A percentile compares a stretch with the other conserved stretches of the same genome.
phyloP scores from a whole-genome alignment of 1,140 invertebrate genomes.

The Danaus melanippus region DNA sequence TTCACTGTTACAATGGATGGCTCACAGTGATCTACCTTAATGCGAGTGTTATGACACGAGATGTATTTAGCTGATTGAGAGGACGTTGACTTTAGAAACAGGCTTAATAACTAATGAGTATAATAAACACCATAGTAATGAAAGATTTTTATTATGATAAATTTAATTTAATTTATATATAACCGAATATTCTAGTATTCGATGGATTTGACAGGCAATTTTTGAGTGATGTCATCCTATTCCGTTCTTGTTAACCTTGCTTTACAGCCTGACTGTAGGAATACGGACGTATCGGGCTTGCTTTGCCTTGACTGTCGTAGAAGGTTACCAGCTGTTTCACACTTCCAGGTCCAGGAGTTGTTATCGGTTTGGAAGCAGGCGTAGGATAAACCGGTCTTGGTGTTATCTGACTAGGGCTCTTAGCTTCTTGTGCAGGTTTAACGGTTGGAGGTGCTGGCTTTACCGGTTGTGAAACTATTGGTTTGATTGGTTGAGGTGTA shows the following conservation, averaged over 20 bases:
- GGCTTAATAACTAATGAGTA: background rate
- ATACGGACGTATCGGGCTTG: slow-evolving; percentile 53
- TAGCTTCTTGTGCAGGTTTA: slow-evolving; percentile 11
- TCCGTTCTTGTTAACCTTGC: slow-evolving; percentile 36
- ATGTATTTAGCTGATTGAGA: slow-evolving; percentile 36
- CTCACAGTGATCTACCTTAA: slow-evolving; percentile 42
- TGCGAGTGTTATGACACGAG: slow-evolving; percentile 38
- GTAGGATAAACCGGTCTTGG: slow-evolving; percentile 47
- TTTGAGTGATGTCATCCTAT: too few relatives aligned
- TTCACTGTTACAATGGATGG: slow-evolving; percentile 15
- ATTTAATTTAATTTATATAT: too few relatives aligned
- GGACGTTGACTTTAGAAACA: slow-evolving; percentile 30
- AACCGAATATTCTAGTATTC: too few relatives aligned
- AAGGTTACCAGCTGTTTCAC: slow-evolving; percentile 57
- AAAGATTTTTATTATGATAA: too few relatives aligned
- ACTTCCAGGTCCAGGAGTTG: slow-evolving; percentile 56
- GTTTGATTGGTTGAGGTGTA: slow-evolving; percentile 17
- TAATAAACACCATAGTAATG: too few relatives aligned
- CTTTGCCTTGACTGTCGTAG: slow-evolving; percentile 60
- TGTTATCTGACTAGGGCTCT: slow-evolving; percentile 30
- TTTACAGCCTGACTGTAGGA: slow-evolving; percentile 61
- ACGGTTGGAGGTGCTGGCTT: slow-evolving; percentile 8
- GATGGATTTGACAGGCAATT: too few relatives aligned
- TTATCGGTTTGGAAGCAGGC: slow-evolving; percentile 34
- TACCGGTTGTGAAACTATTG: slow-evolving; percentile 7